A percentile compares a stretch with the other conserved stretches of the same genome.
Evolutionary conservation across 2,797 vertebrate species (phyloP).

Genomic region (Gastrophryne carolinensis): DNA sequence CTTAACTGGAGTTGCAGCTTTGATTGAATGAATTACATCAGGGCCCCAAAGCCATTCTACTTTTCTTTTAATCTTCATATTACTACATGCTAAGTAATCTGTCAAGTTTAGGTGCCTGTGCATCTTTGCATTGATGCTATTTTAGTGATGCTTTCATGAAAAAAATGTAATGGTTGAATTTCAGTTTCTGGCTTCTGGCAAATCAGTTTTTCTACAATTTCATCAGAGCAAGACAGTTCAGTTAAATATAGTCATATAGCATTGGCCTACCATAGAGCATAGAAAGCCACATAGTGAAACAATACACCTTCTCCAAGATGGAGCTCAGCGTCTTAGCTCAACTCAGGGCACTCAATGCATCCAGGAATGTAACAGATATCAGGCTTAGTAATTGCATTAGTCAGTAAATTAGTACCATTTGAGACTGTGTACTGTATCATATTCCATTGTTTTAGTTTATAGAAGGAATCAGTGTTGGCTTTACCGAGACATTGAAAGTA

Average conservation of each 20-base stretch:
- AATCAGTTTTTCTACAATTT: background rate
- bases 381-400: conserved; percentile 19
- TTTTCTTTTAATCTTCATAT: too few species aligned
- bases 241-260: background rate
- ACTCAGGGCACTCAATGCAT: conserved; percentile 9
- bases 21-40: too few species aligned
- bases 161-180: background rate
- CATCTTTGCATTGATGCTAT: too few species aligned
- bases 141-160: too few species aligned
- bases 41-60: too few species aligned
- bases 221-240: background rate
- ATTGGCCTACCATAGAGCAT: background rate
- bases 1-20: too few species aligned
- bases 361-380: conserved; percentile 30
- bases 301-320: background rate
- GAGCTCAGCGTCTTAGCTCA: conserved; percentile 11
- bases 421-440: conserved; percentile 31
- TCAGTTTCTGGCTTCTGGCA: background rate
- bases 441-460: conserved; percentile 38
- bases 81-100: too few species aligned
- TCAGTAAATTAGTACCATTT: conserved; percentile 25
- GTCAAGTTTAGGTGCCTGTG: too few species aligned
- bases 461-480: conserved; percentile 28
- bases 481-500: conserved; percentile 25
- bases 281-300: background rate